Base-by-base conservation (phyloP, 2,113 vertebrate genomes). In the Motacilla alba region DNA sequence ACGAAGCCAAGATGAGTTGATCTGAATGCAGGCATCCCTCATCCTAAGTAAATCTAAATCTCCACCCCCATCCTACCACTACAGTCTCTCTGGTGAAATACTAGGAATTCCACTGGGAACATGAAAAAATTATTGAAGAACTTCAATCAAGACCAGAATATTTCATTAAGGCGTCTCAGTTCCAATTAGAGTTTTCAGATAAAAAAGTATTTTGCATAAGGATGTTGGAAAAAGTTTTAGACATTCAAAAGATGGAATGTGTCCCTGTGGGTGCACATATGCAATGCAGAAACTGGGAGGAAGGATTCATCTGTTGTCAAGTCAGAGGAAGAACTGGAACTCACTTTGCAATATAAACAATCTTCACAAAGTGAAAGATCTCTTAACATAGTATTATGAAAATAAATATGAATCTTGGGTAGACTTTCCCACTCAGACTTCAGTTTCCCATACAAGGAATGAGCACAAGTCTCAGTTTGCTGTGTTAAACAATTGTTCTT, bases 111-210 rank as follows among this genome's bases (percentile, higher is more conserved):
- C 17, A 13, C 68, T 77, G 35, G 22, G 64, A 95, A 83, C 35
- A 83, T 28, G 30, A 77, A 92, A 90, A 93, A 85, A 53, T 7
- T 46, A 58, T 9, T 68, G 47, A 94, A 63, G 67, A 77, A 73
- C 58, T 90, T 89, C 80, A 83, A 37, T 74, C 89, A 91, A 95
- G 27, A 27, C 56, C 60, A 64, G 60, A 93, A 77, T 78, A 93
- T 43, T 89, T 84, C 62, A 90, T 68, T 72, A 91, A 68, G 41
- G 41, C 20, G 8, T 64, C 52, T 82, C 87, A 52, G 84, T 26
- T 67, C 62, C 84, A 91, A 93, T 19, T 9, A 3, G 66, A 86
- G 66, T 26, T 87, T 89, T 93, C 87, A 41, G 56, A 81, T 82
- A 63, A 84, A 74, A 68, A 74, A 75, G 63, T 49, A 78, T 30